Base-by-base conservation (phyloP, 92 coral and sea anemone genomes). In the Epizoanthus rinbou region DNA sequence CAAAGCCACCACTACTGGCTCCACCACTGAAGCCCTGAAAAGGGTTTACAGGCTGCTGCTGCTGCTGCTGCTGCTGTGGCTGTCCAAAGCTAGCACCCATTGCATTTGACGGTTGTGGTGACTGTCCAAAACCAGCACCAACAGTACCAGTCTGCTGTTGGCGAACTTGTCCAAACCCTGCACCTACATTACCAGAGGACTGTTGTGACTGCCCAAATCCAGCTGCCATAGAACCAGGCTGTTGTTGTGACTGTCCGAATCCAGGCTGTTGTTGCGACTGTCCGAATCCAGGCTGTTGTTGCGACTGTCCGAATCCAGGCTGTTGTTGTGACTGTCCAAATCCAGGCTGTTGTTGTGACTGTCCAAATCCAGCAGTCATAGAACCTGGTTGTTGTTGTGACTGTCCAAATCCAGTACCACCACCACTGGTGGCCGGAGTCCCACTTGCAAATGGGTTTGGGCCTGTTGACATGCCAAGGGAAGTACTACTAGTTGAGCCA, bases 381-480 rank as follows among this genome's bases (percentile, higher is more conserved):
- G 54, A 50, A 10, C 16, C 15, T 0, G 54, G 16, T 11, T 50
- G 54, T 13, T 78, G 82, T 24, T 62, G 18, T 50, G 54, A 1
- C 54, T 50, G 54, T 58, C 85, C 89, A 0, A 72, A 35, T 37
- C 65, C 84, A 5, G 73, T 4, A 21, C 80, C 86, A 24, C 89
- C 23, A 39, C 87, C 60, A 17, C 64, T 67, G 16, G 81, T 57
- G 35, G 74, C 35, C 4, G 83, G 66, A 18, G 92, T 79, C 10
- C 88, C 80, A 84, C 93, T 89, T 15, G 98, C 91, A 74, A 94
- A 94, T 19, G 99, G 98, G 82, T 94, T 94, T 24, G 98, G 98
- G 16, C 99, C 99, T n/a, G 98, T 81, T 14, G 99, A 93, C 98
- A 97, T 97, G 33, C 98, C 97, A 17, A 93, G 53, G 17, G 92